phyloP scores from a whole-genome alignment of 2,797 vertebrate species.

The Sebastes minor region DNA sequence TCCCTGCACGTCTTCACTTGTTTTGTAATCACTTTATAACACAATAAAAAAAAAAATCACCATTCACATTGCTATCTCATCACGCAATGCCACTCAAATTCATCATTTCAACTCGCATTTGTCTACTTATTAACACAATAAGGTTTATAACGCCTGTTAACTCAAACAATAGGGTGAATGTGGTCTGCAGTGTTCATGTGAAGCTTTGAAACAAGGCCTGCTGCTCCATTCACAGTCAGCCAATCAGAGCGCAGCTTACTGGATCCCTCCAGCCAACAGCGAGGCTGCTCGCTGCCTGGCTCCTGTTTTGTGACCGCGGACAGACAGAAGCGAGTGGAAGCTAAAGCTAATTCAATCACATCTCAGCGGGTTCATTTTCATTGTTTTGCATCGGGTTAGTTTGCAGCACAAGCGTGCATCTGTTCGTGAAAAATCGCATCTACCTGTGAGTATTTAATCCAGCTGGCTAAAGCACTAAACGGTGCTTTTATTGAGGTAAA shows the following conservation, averaged over 20 bases:
- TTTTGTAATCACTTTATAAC: too few relatives aligned
- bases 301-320: conserved; percentile 62
- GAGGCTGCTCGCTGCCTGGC: conserved; percentile 8
- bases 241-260: conserved; percentile 65
- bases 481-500: conserved; percentile 35
- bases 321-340: conserved; percentile 70
- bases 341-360: conserved; percentile 73
- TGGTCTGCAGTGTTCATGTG: not conserved
- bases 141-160: not conserved
- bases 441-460: not conserved
- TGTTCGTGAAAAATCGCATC: conserved; percentile 56
- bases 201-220: conserved; percentile 4
- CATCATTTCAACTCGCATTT: not conserved
- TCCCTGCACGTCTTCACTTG: too few relatives aligned
- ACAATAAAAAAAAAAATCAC: too few relatives aligned
- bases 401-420: not conserved
- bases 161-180: fast-evolving
- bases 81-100: not conserved
- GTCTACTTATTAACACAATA: fast-evolving
- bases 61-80: not conserved
- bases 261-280: conserved; percentile 38
- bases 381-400: not conserved
- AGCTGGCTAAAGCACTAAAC: conserved; percentile 48
- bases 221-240: conserved; percentile 62
- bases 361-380: not conserved